Base-by-base conservation (phyloP, 35 echinoderm and acorn worm genomes). In the Apostichopus parvimensis region DNA sequence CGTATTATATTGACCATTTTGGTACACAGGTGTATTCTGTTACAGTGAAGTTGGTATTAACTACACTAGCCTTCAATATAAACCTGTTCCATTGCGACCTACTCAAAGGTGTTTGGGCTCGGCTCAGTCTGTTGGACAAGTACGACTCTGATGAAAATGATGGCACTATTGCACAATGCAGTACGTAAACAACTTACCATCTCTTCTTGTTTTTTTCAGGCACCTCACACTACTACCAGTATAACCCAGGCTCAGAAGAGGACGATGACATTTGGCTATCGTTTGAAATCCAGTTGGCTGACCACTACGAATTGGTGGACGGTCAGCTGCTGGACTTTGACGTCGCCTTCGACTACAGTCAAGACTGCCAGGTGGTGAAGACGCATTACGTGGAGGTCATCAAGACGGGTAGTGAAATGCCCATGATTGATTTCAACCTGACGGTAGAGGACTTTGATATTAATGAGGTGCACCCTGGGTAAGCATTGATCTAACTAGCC, bases 251-350 rank as follows among this genome's bases (percentile, higher is more conserved):
- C 18, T 53, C 76, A 28, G 86, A 26, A 1, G 93, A 95, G 9
- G 95, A 97, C 21, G 94, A 97, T 45, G 95, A 97, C n/a, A 95
- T 97, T 57, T 77, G 92, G 55, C 65, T 97, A 28, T 93, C 93
- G 7, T 82, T 97, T 23, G 92, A 92, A 71, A 77, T 97, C n/a
- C 95, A 97, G 58, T 82, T 97, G 6, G 93, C 95, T 53, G 95
- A 97, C 66, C 94, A 97, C 77, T 91, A 91, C 62, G 23, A 93
- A 13, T 72, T 95, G 12, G 87, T 91, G 65, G 79, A 97, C 58
- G 79, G 92, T 52, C 54, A 77, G 17, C 22, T 87, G 4, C 24
- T 97, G 4, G 73, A 90, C 9, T 95, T 97, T 71, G 87, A 90
- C 53, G 87, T 97, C 5, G 68, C 77, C 24, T 97, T 97, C 25